Conservation (phyloP, 2,113 vertebrate species). For the Chionodraco myersi region DNA sequence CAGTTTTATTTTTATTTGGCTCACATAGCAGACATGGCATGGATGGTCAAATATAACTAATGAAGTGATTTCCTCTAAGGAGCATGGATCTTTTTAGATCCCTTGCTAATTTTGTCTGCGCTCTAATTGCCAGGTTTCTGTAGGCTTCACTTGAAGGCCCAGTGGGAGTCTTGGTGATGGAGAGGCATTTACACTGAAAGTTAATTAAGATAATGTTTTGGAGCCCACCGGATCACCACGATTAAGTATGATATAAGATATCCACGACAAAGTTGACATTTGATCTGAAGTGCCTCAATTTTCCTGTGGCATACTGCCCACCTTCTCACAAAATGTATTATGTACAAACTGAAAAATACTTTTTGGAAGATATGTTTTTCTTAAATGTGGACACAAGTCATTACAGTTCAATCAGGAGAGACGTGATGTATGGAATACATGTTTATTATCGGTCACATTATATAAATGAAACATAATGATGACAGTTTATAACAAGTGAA, state of each 20-base stretch:
- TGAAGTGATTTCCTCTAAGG: not conserved
- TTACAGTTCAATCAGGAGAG: not conserved
- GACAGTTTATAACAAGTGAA: no score
- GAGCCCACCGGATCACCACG: constrained; percentile 5
- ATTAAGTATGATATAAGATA: constrained; percentile 45
- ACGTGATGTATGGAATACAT: no score
- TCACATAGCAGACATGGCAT: not conserved
- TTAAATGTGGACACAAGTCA: not conserved
- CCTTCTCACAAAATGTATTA: not conserved
- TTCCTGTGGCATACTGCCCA: constrained; percentile 1
- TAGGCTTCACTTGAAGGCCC: constrained; percentile 24
- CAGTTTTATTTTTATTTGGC: not conserved
- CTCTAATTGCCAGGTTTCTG: constrained; percentile 21
- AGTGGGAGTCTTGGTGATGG: constrained; percentile 30
- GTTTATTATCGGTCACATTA: no score
- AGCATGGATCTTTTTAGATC: constrained; percentile 15
- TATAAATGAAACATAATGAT: no score
- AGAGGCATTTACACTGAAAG: constrained; percentile 48
- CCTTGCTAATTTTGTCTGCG: constrained; percentile 10
- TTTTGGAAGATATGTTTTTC: not conserved
- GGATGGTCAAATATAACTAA: constrained; percentile 15
- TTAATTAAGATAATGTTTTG: constrained; percentile 63
- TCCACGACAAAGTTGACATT: constrained; percentile 45
- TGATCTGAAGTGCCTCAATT: constrained; percentile 24
- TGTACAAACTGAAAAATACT: not conserved